A percentile compares a stretch with the other conserved stretches of the same genome.
Conservation (phyloP, 2,888 invertebrate species). For the Xanthia togata region DNA sequence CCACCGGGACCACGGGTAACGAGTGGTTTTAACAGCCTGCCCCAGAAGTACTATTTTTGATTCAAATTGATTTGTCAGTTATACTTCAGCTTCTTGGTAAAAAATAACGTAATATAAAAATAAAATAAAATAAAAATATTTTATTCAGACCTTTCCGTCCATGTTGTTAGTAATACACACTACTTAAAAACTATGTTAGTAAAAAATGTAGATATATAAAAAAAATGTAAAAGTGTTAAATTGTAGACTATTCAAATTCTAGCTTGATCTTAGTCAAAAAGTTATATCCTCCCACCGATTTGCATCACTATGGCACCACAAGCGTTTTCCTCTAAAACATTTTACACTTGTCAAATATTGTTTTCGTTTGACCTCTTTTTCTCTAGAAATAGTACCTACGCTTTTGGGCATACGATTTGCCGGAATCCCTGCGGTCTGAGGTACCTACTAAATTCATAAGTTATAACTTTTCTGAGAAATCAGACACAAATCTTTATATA, state of each 20-base stretch:
- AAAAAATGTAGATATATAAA: no score
- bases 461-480: slow-evolving; percentile 36
- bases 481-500: slow-evolving; percentile 15
- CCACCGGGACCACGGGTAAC: no score
- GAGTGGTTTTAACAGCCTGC: no score
- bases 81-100: neutral
- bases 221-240: neutral
- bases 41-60: neutral
- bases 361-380: slow-evolving; percentile 13
- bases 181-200: no score
- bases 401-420: slow-evolving; percentile 19
- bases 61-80: neutral
- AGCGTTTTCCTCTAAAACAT: slow-evolving; percentile 10
- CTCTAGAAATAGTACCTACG: slow-evolving; percentile 7
- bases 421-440: slow-evolving; percentile 15
- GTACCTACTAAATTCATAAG: slow-evolving; percentile 13
- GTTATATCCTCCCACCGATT: neutral
- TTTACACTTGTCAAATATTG: neutral
- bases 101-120: no score
- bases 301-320: neutral
- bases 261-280: neutral
- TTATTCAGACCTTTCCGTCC: no score
- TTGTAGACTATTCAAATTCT: neutral
- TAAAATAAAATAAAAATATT: no score
- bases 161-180: no score